phyloP scores from a whole-genome alignment of 2,888 invertebrate genomes.

The Pristionchus fissidentatus region DNA sequence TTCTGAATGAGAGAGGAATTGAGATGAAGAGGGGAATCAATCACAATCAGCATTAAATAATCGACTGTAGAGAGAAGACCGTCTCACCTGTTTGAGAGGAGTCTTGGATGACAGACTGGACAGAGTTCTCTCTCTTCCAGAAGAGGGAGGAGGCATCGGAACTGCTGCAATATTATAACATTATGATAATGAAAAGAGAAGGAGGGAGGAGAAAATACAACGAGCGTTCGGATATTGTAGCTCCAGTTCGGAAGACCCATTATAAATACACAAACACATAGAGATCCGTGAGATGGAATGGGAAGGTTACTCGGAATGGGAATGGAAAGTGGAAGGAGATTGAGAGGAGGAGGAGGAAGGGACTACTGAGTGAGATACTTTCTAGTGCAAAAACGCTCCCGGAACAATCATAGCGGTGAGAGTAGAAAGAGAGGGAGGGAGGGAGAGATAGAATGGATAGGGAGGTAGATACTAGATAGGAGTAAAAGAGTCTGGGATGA shows the following conservation, averaged over 20 bases:
- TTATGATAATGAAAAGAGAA: no score
- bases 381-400: conserved; percentile 20
- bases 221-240: no score
- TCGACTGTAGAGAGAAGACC: not conserved
- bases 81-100: conserved; percentile 20
- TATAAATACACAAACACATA: not conserved
- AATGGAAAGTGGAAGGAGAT: not conserved
- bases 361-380: not conserved
- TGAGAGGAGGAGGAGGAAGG: conserved; percentile 3
- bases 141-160: not conserved
- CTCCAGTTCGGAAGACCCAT: no score
- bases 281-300: not conserved
- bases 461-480: not conserved
- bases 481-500: conserved; percentile 2
- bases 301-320: not conserved
- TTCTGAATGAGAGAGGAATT: not conserved
- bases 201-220: not conserved
- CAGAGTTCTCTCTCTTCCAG: not conserved
- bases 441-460: conserved; percentile 12
- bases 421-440: conserved; percentile 30
- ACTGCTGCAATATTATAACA: not conserved
- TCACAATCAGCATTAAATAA: no score
- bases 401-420: conserved; percentile 24
- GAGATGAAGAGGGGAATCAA: not conserved
- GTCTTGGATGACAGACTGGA: not conserved